Evolutionary conservation across 2,113 vertebrate species (phyloP), one percentile per base, ranked within the genome.

Genomic region (Phalacrocorax carbo): DNA sequence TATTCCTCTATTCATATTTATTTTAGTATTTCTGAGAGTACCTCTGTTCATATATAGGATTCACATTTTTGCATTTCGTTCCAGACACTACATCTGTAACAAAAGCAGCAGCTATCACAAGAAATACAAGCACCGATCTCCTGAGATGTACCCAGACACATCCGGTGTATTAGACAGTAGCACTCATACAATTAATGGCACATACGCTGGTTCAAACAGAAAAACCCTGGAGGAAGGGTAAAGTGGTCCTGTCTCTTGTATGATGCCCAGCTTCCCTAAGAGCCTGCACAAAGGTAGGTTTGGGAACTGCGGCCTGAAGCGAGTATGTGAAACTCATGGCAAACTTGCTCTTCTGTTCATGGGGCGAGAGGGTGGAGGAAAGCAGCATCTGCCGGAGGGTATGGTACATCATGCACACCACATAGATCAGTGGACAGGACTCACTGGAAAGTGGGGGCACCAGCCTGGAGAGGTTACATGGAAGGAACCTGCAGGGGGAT

Each of bases 361-460:
- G 3, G 4, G 2, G 5, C 0, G 0, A 57, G 44, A 44, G 9
- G 5, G 7, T 8, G 38, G 44, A 81, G 21, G 32, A 15, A n/a
- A 76, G 29, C 23, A 71, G 32, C 26, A 36, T 8, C 30, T 90
- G 48, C 6, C 2, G 11, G 16, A 25, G 10, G 13, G 13, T 7
- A 9, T 22, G 14, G 14, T 26, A 46, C 19, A 19, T 8, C 11
- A 29, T 5, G 6, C 17, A 38, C 8, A 36, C 27, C 46, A 21
- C 22, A 16, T 0, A 25, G 26, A 13, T 36, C 58, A 66, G 29
- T 5, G 16, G 20, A 19, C 7, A 46, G 34, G 21, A 61, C 27
- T 49, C 3, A 0, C 16, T 77, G 69, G 13, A 26, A 73, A 21
- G 21, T 30, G 12, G 2, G 3, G 1, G 58, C 2, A 20, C 5